Evolutionary conservation across 2,888 invertebrate species (phyloP).

Genomic region (Orthonychiurus folsomi): DNA sequence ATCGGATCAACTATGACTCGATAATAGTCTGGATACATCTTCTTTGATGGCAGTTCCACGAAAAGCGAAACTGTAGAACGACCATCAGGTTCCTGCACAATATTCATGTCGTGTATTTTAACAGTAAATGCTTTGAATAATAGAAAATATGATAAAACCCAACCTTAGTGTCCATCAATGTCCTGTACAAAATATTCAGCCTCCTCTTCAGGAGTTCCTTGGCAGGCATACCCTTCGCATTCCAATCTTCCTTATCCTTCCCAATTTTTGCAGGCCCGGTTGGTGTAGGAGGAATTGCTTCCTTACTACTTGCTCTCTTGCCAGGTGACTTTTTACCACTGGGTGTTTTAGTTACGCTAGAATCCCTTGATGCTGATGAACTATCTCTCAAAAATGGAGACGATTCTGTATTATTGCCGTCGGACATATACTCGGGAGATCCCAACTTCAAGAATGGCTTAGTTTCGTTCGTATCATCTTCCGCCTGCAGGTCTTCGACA

Average conservation of each 20-base stretch:
- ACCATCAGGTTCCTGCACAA: constrained; percentile 50
- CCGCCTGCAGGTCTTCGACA: constrained; percentile 62
- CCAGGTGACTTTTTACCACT: constrained; percentile 12
- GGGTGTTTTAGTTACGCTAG: constrained; percentile 41
- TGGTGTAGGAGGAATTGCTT: constrained; percentile 26
- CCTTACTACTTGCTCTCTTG: constrained; percentile 35
- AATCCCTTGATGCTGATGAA: constrained; percentile 46
- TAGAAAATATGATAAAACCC: too few relatives aligned
- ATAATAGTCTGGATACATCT: constrained; percentile 91
- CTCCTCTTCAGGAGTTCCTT: constrained; percentile 57
- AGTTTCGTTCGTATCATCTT: constrained; percentile 43
- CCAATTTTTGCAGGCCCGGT: constrained; percentile 11
- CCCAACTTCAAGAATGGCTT: constrained; percentile 3
- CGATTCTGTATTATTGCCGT: constrained; percentile 4
- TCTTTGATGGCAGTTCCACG: constrained; percentile 92
- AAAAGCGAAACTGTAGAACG: constrained; percentile 83
- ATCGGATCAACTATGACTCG: constrained; percentile 87
- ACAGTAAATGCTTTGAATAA: too few relatives aligned
- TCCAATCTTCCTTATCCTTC: constrained; percentile 2
- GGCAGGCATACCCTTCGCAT: not conserved
- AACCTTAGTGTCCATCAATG: constrained; percentile 51
- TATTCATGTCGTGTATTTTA: constrained; percentile 36
- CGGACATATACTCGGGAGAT: constrained; percentile 16
- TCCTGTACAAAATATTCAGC: constrained; percentile 69
- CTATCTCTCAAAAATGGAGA: constrained; percentile 5